Conservation (phyloP, 2,888 invertebrate species). For the Drosophila colorata region DNA sequence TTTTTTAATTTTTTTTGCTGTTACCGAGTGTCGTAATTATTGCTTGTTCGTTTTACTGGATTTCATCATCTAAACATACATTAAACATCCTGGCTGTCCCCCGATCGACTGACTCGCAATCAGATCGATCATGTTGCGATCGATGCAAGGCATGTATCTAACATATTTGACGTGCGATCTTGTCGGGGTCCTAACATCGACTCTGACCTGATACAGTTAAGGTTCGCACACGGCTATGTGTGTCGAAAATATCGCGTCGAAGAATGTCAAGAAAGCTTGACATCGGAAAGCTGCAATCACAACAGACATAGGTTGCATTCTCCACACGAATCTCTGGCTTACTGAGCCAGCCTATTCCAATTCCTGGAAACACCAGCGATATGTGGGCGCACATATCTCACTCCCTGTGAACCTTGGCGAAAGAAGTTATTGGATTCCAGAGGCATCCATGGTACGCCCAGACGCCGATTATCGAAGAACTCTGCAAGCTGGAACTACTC, state of each 20-base stretch:
- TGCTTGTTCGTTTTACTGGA: too few relatives aligned
- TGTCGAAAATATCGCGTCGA: neutral
- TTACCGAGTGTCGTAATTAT: too few relatives aligned
- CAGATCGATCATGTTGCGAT: too few relatives aligned
- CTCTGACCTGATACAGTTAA: constrained; percentile 9
- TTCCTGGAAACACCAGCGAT: too few relatives aligned
- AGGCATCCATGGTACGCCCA: neutral
- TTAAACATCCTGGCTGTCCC: too few relatives aligned
- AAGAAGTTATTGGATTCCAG: neutral
- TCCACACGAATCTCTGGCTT: constrained; percentile 7
- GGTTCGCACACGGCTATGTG: too few relatives aligned
- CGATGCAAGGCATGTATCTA: constrained; percentile 2
- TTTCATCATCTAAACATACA: too few relatives aligned
- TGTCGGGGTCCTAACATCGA: constrained; percentile 7
- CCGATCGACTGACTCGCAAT: too few relatives aligned
- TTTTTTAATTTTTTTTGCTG: too few relatives aligned
- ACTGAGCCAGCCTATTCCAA: neutral
- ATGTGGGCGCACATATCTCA: too few relatives aligned
- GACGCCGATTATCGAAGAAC: neutral
- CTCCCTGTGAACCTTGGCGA: too few relatives aligned
- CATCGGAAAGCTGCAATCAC: constrained; percentile 13
- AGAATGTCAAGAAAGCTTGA: constrained; percentile 9
- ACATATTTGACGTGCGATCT: neutral
- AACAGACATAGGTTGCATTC: neutral
- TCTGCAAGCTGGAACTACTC: neutral